Base-by-base conservation (phyloP, 2,888 invertebrate genomes). In the Agrenia bidenticulata region DNA sequence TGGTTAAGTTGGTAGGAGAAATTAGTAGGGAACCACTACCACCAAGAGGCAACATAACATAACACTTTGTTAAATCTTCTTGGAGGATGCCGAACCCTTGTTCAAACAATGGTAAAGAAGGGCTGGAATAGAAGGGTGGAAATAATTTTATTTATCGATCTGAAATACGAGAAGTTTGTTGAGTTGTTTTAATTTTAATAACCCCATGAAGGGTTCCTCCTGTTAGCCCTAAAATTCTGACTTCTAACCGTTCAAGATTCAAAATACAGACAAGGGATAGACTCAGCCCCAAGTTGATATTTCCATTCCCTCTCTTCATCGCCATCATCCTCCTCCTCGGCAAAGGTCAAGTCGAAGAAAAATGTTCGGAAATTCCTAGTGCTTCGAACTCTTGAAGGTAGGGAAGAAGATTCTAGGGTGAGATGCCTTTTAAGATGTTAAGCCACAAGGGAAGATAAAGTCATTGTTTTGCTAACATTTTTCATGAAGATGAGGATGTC, bases 101-200 rank as follows among this genome's bases (percentile, higher is more conserved):
- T 32, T 32, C 32, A 32, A 32, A 32, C 5, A 32, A 32, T 32
- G 11, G 4, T 32, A 32, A 32, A 32, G 32, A 32, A 32, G 32
- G 11, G 32, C 32, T 32, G 32, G 32, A 32, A 32, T 32, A n/a
- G 45, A 45, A 45, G 45, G 45, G 45, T 45, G 45, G 45, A 45
- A 45, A 45, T 51, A 51, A 24, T 51, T 51, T 51, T 51, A 51
- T 51, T 51, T 51, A 51, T 51, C 51, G 21, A 19, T 51, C 23
- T 51, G 51, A 51, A 51, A 51, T 7, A 7, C 4, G 51, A 51
- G 51, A 51, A 51, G 23, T 51, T 51, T 24, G 51, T 51, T 51
- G 51, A 51, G 51, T 51, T 51, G 51, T 51, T 51, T 51, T 51
- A 51, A 51, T 51, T 51, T 51, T 51, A 51, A 51, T 51, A 51